Base-by-base conservation (phyloP, 2,797 vertebrate species). In the Pseudocheirus occidentalis region DNA sequence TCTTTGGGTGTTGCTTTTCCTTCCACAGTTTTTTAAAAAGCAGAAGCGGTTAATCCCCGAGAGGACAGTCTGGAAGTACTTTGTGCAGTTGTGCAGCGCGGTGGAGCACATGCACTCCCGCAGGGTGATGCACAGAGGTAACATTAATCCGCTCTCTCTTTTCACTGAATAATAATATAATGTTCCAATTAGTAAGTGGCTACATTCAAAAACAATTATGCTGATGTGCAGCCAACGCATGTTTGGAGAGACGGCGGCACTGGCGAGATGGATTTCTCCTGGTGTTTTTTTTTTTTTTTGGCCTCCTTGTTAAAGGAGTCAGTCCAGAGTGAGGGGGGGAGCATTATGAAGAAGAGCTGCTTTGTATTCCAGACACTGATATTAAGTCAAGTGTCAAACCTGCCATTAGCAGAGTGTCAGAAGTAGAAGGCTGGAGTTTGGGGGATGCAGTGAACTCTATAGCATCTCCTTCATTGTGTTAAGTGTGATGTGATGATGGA, bases 41-140 rank as follows among this genome's bases (percentile, higher is more conserved):
- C 99, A 99, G 98, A 99, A 99, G 98, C 98, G 99, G 96, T 98
- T 99, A 97, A 99, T 99, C 97, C 99, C 99, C 0, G 99, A 99
- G 98, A 98, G 99, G 97, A 99, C 99, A 0, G 99, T 99, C 97
- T 99, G 99, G 99, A 99, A 99, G 98, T 99, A 99, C 97, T 99
- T 99, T 55, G 99, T 99, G 98, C 99, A 99, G 98, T 98, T 99
- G 93, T 99, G 99, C 98, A 99, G 99, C 59, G 99, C 99, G 3
- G 98, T 99, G 95, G 99, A 99, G 96, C 99, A 99, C 98, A 99
- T 99, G 99, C 99, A 99, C 96, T 99, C 99, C 81, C 99, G 99
- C 97, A 98, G 99, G 94, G 99, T 99, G 97, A 99, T 99, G 99
- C 99, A 99, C 98, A 98, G 99, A 98, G 99, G 99, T 99, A 98